These are phyloP conservation scores for Sciurus niger DNA, from an alignment of 2,113 vertebrate species.

Conservation along the genomic window DNA sequence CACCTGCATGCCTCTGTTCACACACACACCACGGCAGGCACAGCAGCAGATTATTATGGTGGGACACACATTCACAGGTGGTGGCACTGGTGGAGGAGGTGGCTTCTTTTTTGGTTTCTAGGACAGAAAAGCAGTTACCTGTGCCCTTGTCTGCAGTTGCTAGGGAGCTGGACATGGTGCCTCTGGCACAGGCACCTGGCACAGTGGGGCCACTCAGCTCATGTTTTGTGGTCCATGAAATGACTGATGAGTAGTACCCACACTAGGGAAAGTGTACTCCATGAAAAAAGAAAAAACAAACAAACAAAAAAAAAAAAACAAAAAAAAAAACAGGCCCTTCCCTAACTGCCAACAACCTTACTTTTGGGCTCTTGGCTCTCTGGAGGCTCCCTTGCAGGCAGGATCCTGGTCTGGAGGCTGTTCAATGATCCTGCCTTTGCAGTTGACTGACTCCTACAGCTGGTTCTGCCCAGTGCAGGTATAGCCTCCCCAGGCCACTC, in stretches of 20 bases:
- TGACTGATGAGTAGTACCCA: not conserved
- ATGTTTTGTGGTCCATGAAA: not conserved
- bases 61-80: not conserved
- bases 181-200: too few species aligned
- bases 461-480: not conserved
- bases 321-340: too few species aligned
- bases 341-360: not conserved
- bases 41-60: slow-evolving; percentile 37
- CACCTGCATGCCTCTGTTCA: not conserved
- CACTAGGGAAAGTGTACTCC: too few species aligned
- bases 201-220: not conserved
- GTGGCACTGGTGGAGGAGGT: not conserved
- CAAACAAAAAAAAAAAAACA: too few species aligned
- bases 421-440: not conserved
- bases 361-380: not conserved
- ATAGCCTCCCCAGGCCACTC: not conserved
- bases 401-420: not conserved
- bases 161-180: too few species aligned
- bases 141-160: not conserved
- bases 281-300: too few species aligned
- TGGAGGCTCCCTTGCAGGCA: not conserved
- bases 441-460: not conserved
- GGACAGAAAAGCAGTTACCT: not conserved
- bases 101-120: not conserved
- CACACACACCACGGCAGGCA: not conserved